Conservation (phyloP, 2,888 invertebrate species). For the Sinohyriopsis cumingii region DNA sequence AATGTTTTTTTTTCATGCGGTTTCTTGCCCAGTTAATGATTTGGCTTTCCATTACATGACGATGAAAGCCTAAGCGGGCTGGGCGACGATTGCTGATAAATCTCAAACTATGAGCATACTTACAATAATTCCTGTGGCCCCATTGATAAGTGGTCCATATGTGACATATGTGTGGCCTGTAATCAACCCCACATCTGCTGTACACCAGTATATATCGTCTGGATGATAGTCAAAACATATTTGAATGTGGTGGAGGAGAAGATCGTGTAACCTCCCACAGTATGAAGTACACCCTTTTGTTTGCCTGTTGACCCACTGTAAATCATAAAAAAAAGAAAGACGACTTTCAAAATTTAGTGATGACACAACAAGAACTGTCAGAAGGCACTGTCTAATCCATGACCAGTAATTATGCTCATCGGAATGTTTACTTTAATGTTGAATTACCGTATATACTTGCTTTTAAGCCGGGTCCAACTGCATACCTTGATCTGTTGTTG, state of each 20-base stretch:
- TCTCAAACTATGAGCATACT: conserved; percentile 62
- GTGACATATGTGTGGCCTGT: conserved; percentile 78
- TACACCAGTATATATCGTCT: conserved; percentile 73
- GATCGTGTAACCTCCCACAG: conserved; percentile 93
- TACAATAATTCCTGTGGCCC: conserved; percentile 94
- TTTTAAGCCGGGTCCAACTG: too few relatives aligned
- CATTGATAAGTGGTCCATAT: conserved; percentile 95
- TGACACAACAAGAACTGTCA: not conserved
- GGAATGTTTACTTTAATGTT: too few relatives aligned
- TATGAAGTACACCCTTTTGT: conserved; percentile 97
- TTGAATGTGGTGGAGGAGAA: conserved; percentile 94
- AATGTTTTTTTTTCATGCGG: too few relatives aligned
- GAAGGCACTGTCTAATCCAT: too few relatives aligned
- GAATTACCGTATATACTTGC: too few relatives aligned
- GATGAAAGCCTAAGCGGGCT: too few relatives aligned
- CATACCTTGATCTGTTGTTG: too few relatives aligned
- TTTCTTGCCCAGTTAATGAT: too few relatives aligned
- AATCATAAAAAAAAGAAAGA: conserved; percentile 6
- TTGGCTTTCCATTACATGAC: too few relatives aligned
- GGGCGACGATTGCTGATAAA: too few relatives aligned
- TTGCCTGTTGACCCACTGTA: conserved; percentile 93
- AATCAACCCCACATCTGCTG: conserved; percentile 80
- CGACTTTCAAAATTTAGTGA: not conserved
- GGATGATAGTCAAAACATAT: conserved; percentile 86
- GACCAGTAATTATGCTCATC: too few relatives aligned